Conservation (phyloP, 53 echinoderm and acorn worm genomes). For the Temnopleurus reevesii region DNA sequence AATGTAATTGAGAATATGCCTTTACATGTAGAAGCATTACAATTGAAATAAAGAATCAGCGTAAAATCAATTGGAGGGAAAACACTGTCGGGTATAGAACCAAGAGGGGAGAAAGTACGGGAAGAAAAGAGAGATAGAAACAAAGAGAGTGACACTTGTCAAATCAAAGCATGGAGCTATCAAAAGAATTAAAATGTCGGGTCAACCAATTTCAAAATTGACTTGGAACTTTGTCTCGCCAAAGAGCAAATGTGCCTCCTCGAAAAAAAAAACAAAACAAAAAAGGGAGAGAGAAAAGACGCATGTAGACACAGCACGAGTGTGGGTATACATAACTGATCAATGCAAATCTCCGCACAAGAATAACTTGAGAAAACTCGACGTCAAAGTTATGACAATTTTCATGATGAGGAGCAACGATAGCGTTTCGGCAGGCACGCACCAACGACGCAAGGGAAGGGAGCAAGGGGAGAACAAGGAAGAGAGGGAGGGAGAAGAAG, state of each 20-base stretch:
- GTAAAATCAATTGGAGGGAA: too few relatives aligned
- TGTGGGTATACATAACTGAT: constrained; percentile 56
- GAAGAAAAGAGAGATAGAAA: neutral
- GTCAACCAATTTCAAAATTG: constrained; percentile 21
- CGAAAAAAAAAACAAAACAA: too few relatives aligned
- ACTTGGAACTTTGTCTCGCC: constrained; percentile 1
- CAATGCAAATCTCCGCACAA: constrained; percentile 30
- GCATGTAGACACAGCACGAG: neutral
- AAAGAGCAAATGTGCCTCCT: constrained; percentile 17
- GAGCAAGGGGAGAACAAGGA: neutral
- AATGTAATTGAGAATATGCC: too few relatives aligned
- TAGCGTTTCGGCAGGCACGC: constrained; percentile 41
- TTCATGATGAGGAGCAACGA: constrained; percentile 29
- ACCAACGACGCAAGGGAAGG: neutral
- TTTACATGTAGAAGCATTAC: too few relatives aligned
- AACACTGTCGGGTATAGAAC: too few relatives aligned
- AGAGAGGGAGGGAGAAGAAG: neutral
- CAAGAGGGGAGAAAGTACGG: neutral
- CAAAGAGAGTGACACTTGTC: constrained; percentile 7
- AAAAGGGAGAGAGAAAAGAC: too few relatives aligned
- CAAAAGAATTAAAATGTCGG: constrained; percentile 15
- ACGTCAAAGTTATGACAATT: constrained; percentile 60
- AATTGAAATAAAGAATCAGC: too few relatives aligned
- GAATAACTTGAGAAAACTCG: constrained; percentile 9
- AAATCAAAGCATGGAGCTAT: constrained; percentile 7